A percentile compares a stretch with the other conserved stretches of the same genome.
Evolutionary conservation across 2,888 invertebrate species (phyloP).

Genomic region (Diaperis boleti): DNA sequence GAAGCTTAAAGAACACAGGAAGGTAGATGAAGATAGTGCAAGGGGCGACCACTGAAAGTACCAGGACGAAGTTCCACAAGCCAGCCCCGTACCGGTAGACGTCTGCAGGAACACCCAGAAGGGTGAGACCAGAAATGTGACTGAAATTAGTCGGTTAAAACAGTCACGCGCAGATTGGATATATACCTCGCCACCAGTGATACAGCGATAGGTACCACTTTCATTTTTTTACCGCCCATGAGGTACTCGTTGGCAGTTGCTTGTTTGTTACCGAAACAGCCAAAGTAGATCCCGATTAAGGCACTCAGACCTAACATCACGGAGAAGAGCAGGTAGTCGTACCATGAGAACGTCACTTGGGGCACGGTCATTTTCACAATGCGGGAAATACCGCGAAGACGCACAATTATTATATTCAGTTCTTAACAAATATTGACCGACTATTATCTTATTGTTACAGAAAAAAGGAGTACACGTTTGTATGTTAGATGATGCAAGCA

Average conservation of each 20-base stretch:
- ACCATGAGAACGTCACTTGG: background rate
- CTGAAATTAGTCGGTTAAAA: background rate
- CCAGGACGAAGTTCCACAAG: background rate
- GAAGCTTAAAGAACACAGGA: too few relatives aligned
- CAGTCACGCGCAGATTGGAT: background rate
- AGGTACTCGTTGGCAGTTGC: background rate
- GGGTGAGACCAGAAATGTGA: background rate
- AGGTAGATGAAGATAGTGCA: too few relatives aligned
- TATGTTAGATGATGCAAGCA: too few relatives aligned
- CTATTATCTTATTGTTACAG: too few relatives aligned
- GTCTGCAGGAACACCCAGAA: background rate
- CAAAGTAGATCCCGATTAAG: background rate
- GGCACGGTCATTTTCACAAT: too few relatives aligned
- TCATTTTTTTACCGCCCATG: too few relatives aligned
- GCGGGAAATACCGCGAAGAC: too few relatives aligned
- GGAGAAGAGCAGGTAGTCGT: background rate
- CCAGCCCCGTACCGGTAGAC: background rate
- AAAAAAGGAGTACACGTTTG: too few relatives aligned
- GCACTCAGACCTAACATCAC: background rate
- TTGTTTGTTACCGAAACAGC: slow-evolving; percentile 1
- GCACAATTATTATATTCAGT: too few relatives aligned
- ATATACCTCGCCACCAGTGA: background rate
- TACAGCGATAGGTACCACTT: background rate
- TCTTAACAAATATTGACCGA: too few relatives aligned
- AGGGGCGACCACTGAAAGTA: background rate